A percentile compares a stretch with the other conserved stretches of the same genome.
phyloP scores from a whole-genome alignment of 1,140 invertebrate genomes.

The Diploscapter pachys region DNA sequence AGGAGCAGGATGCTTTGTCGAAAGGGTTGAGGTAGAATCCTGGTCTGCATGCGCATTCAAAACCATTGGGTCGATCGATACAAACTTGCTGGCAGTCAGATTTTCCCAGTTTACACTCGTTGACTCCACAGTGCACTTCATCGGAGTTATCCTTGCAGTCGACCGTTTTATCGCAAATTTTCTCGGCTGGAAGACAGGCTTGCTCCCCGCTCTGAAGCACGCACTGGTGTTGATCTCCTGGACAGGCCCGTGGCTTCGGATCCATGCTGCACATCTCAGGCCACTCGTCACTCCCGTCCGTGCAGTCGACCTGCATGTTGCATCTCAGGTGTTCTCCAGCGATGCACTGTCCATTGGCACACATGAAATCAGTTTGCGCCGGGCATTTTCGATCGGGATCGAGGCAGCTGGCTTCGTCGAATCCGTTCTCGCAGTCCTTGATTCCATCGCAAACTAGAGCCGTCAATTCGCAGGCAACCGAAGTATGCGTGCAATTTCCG shows the following conservation, averaged over 20 bases:
- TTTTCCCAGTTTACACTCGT: not conserved
- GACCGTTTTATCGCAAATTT: conserved; percentile 12
- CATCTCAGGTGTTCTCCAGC: not conserved
- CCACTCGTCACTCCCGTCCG: conserved; percentile 12
- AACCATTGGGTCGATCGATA: not conserved
- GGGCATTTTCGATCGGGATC: conserved; percentile 14
- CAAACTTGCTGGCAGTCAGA: not conserved
- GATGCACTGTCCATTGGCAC: conserved; percentile 17
- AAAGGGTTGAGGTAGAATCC: conserved; percentile 9
- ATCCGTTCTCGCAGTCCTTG: conserved; percentile 12
- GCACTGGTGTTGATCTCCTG: conserved; percentile 5
- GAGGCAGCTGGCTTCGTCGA: conserved; percentile 17
- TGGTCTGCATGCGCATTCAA: conserved; percentile 13
- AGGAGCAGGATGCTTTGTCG: conserved; percentile 17
- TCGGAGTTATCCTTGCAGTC: not conserved
- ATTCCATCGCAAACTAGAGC: conserved; percentile 20
- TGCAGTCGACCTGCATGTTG: conserved; percentile 9
- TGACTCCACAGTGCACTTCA: too few species aligned
- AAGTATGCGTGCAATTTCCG: too few species aligned
- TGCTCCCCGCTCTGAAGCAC: conserved; percentile 3
- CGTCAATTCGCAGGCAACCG: conserved; percentile 17
- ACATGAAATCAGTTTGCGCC: conserved; percentile 11
- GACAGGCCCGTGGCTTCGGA: conserved; percentile 5
- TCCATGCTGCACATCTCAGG: conserved; percentile 18
- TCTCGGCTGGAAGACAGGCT: conserved; percentile 7